These are phyloP conservation scores for Zhengitettix transpicula DNA, from an alignment of 2,888 invertebrate genomes.

Conservation along the genomic window DNA sequence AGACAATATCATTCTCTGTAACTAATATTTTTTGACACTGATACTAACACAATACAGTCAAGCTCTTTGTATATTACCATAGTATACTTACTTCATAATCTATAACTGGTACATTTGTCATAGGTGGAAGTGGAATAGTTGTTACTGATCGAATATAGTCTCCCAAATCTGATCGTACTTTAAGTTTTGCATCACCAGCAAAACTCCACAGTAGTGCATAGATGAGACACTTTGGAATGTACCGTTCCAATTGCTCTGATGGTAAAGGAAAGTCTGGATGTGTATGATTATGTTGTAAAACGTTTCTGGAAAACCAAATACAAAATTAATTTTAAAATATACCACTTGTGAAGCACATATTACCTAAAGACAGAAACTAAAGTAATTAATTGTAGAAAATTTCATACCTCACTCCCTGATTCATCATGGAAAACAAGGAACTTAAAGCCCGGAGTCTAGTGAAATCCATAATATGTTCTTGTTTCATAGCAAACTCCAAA, in stretches of 20 bases:
- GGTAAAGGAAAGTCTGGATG: slow-evolving; percentile 92
- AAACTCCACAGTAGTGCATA: slow-evolving; percentile 95
- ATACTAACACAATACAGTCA: no score
- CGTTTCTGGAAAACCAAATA: slow-evolving; percentile 39
- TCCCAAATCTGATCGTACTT: slow-evolving; percentile 84
- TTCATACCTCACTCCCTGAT: slow-evolving; percentile 68
- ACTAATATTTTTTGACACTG: no score
- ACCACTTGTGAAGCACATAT: not conserved
- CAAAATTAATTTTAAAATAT: not conserved
- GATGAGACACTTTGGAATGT: slow-evolving; percentile 83
- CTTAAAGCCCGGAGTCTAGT: slow-evolving; percentile 89
- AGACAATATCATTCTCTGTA: no score
- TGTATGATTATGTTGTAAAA: slow-evolving; percentile 79
- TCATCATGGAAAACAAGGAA: slow-evolving; percentile 94
- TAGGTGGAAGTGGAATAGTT: slow-evolving; percentile 79
- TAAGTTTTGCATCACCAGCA: slow-evolving; percentile 93
- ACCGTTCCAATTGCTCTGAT: slow-evolving; percentile 80
- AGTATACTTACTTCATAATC: slow-evolving; percentile 67
- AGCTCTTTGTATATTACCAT: no score
- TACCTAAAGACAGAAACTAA: not conserved
- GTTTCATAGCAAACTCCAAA: slow-evolving; percentile 75
- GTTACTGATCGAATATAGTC: slow-evolving; percentile 92
- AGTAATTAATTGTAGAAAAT: not conserved
- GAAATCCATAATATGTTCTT: slow-evolving; percentile 99
- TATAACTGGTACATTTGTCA: slow-evolving; percentile 67